A percentile compares a stretch with the other conserved stretches of the same genome.
phyloP scores from a whole-genome alignment of 2,888 invertebrate genomes.

The Lymantria dispar region DNA sequence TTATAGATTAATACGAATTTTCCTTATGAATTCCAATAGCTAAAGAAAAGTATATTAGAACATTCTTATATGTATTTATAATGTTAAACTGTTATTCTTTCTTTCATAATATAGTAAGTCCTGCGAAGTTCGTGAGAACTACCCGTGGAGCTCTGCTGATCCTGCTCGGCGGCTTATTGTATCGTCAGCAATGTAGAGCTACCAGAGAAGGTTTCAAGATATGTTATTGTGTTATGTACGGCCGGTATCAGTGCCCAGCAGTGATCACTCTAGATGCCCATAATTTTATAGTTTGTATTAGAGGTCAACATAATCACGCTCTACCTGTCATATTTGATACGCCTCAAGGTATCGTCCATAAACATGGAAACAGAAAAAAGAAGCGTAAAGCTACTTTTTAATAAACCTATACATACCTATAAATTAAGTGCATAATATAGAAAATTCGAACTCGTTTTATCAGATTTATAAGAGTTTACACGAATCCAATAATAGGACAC shows the following conservation, averaged over 20 bases:
- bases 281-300: conserved; percentile 45
- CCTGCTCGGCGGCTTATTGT: conserved; percentile 38
- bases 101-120: conserved; percentile 9
- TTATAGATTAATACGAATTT: too few species aligned
- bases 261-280: conserved; percentile 38
- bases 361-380: conserved; percentile 15
- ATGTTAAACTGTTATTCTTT: neutral
- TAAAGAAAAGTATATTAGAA: neutral
- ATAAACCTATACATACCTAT: too few species aligned
- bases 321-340: conserved; percentile 39
- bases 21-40: neutral
- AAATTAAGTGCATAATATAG: too few species aligned
- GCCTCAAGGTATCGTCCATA: conserved; percentile 35
- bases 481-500: too few species aligned
- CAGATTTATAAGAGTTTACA: too few species aligned
- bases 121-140: conserved; percentile 47
- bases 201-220: conserved; percentile 40
- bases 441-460: too few species aligned
- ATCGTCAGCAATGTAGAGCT: conserved; percentile 43
- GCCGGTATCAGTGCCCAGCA: conserved; percentile 37
- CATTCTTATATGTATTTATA: neutral
- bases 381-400: neutral
- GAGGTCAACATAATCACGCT: conserved; percentile 44
- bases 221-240: conserved; percentile 55
- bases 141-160: conserved; percentile 44